Percentiles rank a stretch among this genome's conserved stretches.
Evolutionary conservation across 2,113 vertebrate species (phyloP).

Genomic region (Rhizomys pruinosus): DNA sequence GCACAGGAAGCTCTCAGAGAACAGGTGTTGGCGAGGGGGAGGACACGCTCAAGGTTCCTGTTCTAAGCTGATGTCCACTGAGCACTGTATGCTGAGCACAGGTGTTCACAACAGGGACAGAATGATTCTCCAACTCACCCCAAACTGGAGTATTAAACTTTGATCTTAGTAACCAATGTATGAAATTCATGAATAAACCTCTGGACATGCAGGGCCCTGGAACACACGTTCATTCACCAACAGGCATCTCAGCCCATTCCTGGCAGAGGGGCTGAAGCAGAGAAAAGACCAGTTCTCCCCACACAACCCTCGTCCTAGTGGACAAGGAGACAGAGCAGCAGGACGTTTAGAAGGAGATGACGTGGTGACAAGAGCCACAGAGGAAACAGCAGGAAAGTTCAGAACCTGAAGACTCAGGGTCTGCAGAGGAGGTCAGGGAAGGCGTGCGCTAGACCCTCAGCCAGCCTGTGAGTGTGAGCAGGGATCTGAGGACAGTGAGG

Average conservation of each 20-base stretch:
- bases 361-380: neutral
- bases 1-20: too few relatives aligned
- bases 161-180: rapidly evolving
- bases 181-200: rapidly evolving
- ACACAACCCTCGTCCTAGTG: rapidly evolving
- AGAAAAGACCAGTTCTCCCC: neutral
- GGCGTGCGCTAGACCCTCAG: neutral
- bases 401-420: neutral
- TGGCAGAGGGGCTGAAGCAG: neutral
- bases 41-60: rapidly evolving
- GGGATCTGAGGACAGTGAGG: neutral
- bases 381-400: neutral
- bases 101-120: neutral
- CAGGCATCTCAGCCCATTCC: neutral
- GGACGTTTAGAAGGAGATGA: neutral
- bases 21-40: neutral
- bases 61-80: neutral
- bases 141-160: neutral
- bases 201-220: neutral
- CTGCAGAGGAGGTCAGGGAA: too few relatives aligned
- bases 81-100: neutral
- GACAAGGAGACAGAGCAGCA: neutral
- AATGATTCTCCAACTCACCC: neutral
- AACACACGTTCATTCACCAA: neutral
- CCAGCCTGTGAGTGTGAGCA: neutral